Evolutionary conservation across 2,888 invertebrate species (phyloP).

Genomic region (Ormyrus rosae): DNA sequence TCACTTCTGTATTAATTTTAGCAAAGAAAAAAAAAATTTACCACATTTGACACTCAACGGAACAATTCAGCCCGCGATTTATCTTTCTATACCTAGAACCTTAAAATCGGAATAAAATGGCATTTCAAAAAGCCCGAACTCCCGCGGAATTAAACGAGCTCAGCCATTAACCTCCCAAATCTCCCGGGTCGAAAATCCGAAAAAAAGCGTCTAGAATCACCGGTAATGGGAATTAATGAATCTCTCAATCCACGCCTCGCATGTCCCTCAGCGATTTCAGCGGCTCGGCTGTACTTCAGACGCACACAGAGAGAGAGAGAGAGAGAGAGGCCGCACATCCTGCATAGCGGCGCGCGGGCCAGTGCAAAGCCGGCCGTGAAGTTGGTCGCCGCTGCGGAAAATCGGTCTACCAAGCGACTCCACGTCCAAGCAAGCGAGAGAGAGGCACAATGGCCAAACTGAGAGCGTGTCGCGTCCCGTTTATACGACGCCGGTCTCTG

Average conservation of each 20-base stretch:
- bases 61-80: too few species aligned
- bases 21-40: too few species aligned
- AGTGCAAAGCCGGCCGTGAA: constrained; percentile 33
- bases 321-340: too few species aligned
- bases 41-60: too few species aligned
- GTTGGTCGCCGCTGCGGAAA: constrained; percentile 35
- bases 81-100: too few species aligned
- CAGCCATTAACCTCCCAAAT: too few species aligned
- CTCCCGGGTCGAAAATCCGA: neutral
- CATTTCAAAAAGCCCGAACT: too few species aligned
- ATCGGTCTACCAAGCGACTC: constrained; percentile 1
- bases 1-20: too few species aligned
- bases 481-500: neutral
- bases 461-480: constrained; percentile 6
- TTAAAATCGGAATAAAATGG: too few species aligned
- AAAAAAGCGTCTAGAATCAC: too few species aligned
- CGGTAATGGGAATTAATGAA: constrained; percentile 12
- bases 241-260: constrained; percentile 22
- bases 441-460: neutral
- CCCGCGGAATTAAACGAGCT: too few species aligned
- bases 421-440: too few species aligned
- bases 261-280: constrained; percentile 26
- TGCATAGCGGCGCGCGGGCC: neutral
- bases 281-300: constrained; percentile 4
- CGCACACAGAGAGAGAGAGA: neutral